Evolutionary conservation across 2,888 invertebrate species (phyloP), one percentile per base, ranked within the genome.

Genomic region (Steinernema scapterisci): DNA sequence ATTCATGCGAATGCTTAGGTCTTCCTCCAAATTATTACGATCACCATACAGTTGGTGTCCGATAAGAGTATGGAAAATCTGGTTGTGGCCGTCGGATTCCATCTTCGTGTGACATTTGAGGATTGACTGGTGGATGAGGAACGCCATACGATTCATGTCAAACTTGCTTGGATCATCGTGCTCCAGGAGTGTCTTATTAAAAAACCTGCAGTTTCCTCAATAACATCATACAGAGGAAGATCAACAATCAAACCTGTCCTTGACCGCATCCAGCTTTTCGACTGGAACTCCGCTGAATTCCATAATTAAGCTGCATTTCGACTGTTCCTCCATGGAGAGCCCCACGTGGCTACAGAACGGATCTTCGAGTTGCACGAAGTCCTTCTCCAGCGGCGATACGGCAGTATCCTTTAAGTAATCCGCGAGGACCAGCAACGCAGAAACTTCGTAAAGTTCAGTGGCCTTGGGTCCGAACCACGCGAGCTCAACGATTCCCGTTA

Each of bases 341-440:
- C 31, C 13, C 5, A 80, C 80, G 27, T 77, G 76, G 21, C 73
- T 74, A 23, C 75, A 78, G 38, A 83, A 80, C 0, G 86, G 86
- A 19, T 86, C 84, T 27, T 79, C 82, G 3, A 81, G 72, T 25
- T 84, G 81, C 7, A 86, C 81, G 46, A 86, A 84, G 16, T 84
- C 82, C 43, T 80, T 91, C 86, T 94, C 93, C 73, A 95, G 89
- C 13, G 94, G 94, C 78, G 94, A 92, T 19, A 93, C 92, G 9
- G 95, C 92, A n/a, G 93, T 93, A 84, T 94, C 93, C 13, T 93
- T 93, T 74, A 95, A 89, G 88, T 95, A 95, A 76, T 93, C 92
- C 81, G 94, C 89, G 48, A 94, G 88, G 16, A 94, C 63, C 9
- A 27, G 11, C 16, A 63, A 25, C 1, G 63, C 63, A 3, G 63